These are phyloP conservation scores for Galerucella nymphaeae DNA, from an alignment of 2,888 invertebrate species.

Conservation along the genomic window DNA sequence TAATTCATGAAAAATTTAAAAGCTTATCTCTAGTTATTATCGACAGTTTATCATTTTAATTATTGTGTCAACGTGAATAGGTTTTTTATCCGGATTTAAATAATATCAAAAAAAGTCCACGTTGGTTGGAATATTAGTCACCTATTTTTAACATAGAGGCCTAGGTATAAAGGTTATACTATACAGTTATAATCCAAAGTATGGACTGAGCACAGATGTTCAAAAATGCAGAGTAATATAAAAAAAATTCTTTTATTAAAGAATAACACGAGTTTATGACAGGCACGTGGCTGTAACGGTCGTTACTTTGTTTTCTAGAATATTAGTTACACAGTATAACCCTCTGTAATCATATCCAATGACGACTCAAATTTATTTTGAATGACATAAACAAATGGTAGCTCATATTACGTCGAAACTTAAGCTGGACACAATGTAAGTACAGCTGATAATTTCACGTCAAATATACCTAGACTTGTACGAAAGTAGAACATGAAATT, in stretches of 20 bases:
- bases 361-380: neutral
- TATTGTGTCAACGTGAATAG: too few relatives aligned
- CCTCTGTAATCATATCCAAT: neutral
- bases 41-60: neutral
- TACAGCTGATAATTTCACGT: neutral
- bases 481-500: too few relatives aligned
- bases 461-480: neutral
- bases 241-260: neutral
- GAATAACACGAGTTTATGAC: neutral
- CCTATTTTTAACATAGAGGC: too few relatives aligned
- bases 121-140: too few relatives aligned
- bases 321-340: neutral
- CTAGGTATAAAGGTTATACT: too few relatives aligned
- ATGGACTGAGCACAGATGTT: too few relatives aligned
- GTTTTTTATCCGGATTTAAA: too few relatives aligned
- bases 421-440: neutral
- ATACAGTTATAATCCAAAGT: too few relatives aligned
- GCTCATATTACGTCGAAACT: neutral
- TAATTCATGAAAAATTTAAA: neutral
- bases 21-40: neutral
- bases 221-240: neutral
- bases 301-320: neutral
- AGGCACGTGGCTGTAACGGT: neutral
- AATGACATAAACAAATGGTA: neutral
- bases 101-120: too few relatives aligned